Evolutionary conservation across 2,113 vertebrate genomes (phyloP), one percentile per base, ranked within the genome.

Genomic region (Chaenocephalus aceratus): DNA sequence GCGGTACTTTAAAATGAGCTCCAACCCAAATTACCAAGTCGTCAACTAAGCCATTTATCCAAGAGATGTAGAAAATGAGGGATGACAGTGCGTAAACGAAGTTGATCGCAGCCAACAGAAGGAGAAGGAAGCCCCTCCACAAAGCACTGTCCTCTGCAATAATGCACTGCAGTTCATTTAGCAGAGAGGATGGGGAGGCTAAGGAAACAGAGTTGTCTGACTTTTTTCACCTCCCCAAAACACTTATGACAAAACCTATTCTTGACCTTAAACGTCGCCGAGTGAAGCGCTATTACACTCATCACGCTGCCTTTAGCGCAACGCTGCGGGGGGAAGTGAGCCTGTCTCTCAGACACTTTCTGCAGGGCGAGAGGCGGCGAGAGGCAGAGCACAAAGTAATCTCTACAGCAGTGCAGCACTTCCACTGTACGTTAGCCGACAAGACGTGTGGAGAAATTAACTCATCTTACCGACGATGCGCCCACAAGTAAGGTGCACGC

Each of bases 391-490:
- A 83, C 26, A 51, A 49, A 80, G 68, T 63, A 49, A 68, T 75
- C 68, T 77, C 45, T 63, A 77, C 89, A 82, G 88, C 90, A 89
- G 90, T 91, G 90, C 86, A 91, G 86, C 82, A 88, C 90, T 91
- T 84, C 80, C 67, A 68, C 62, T 10, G 26, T 2, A 64, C 63
- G 81, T 72, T 11, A 52, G 48, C 58, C 34, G 23, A 75, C n/a
- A 80, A 79, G n/a, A 82, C 74, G 10, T 13, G 52, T 21, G 87
- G 52, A 75, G 49, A 75, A 80, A 91, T 73, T 0, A 88, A 92
- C 78, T 81, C 76, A 74, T 92, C 95, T 95, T 94, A 96, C 95
- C 95, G 68, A 91, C 78, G 94, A 95, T 87, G 93, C 85, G 70
- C 86, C 91, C 87, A 86, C 85, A 71, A 94, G 87, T 84, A 94